phyloP scores from a whole-genome alignment of 2,888 invertebrate species.

The Campoplex capitator region DNA sequence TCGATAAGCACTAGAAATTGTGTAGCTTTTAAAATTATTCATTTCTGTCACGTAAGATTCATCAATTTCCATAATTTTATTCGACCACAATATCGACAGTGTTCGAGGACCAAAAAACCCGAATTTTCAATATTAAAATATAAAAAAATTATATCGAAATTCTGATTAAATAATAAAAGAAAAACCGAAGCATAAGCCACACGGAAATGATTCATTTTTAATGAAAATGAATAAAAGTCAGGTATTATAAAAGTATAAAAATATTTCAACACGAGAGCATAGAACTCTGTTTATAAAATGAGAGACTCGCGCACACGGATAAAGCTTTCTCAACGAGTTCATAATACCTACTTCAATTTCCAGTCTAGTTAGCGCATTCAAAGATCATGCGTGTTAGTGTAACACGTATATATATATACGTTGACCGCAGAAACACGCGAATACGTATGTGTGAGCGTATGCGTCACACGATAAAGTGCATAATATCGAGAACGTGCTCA shows the following conservation, averaged over 20 bases:
- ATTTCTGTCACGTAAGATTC: no score
- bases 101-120: background rate
- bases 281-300: conserved; percentile 19
- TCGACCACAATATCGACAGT: background rate
- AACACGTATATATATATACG: background rate
- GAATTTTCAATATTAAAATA: background rate
- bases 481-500: conserved; percentile 52
- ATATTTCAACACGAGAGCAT: background rate
- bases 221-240: background rate
- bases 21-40: background rate
- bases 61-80: background rate
- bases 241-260: background rate
- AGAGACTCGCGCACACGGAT: background rate
- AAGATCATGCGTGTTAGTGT: conserved; percentile 15
- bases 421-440: background rate
- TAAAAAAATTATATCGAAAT: background rate
- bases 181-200: background rate
- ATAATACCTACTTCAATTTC: conserved; percentile 55
- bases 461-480: conserved; percentile 33
- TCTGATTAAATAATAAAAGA: background rate
- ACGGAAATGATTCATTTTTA: background rate
- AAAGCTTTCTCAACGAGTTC: conserved; percentile 46
- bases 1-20: background rate
- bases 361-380: conserved; percentile 51
- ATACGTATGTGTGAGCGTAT: background rate